These are phyloP conservation scores for Verasper variegatus DNA, from an alignment of 2,113 vertebrate species.

Conservation along the genomic window DNA sequence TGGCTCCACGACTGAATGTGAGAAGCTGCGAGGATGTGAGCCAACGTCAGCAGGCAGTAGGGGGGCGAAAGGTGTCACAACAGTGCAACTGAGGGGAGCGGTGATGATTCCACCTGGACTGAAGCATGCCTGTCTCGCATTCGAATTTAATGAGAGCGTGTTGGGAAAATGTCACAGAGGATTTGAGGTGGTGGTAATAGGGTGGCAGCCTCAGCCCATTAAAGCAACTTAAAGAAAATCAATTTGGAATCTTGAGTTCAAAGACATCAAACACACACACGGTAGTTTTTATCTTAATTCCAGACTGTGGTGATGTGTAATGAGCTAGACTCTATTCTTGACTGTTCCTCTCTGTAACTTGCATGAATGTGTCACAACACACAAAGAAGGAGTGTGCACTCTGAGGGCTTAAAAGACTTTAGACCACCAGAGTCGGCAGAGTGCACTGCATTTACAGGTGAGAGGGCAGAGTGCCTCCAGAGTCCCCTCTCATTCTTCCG, in stretches of 20 bases:
- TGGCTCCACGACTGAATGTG: constrained; percentile 27
- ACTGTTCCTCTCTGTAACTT: constrained; percentile 2
- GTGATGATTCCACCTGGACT: constrained; percentile 42
- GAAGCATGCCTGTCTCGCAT: constrained; percentile 44
- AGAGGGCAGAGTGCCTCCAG: constrained; percentile 37
- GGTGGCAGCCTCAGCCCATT: constrained; percentile 50
- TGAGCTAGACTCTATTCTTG: constrained; percentile 4
- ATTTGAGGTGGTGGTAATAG: constrained; percentile 28
- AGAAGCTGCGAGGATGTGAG: constrained; percentile 26
- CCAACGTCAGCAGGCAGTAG: constrained; percentile 20
- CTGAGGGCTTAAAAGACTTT: constrained; percentile 12
- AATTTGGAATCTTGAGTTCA: constrained; percentile 64
- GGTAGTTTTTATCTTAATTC: constrained; percentile 33
- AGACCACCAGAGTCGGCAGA: not conserved
- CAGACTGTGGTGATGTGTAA: constrained; percentile 28
- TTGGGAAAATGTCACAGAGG: constrained; percentile 22
- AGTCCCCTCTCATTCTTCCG: constrained; percentile 21
- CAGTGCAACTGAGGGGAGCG: constrained; percentile 12
- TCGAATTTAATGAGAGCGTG: constrained; percentile 47
- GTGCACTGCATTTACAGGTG: constrained; percentile 44
- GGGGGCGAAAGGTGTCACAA: constrained; percentile 38
- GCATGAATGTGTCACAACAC: not conserved
- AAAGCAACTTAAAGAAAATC: constrained; percentile 73
- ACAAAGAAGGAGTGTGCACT: not conserved
- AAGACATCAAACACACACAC: constrained; percentile 46